These are phyloP conservation scores for Drosophila biarmipes DNA, from an alignment of 1,140 invertebrate genomes.

Conservation along the genomic window DNA sequence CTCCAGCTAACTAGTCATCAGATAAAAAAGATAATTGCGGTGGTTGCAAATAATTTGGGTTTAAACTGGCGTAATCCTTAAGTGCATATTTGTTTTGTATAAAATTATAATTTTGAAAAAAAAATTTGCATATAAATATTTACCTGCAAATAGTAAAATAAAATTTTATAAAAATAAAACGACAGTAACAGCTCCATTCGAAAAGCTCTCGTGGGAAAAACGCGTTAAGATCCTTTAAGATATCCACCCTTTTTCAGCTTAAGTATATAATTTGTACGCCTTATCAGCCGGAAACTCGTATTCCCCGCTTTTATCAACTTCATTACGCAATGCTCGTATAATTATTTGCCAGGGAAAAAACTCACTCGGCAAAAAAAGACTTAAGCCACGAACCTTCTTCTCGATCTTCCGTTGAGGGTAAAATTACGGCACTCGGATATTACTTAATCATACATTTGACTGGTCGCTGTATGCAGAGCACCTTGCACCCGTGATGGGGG, in stretches of 20 bases:
- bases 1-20: background rate
- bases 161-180: background rate
- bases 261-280: conserved; percentile 46
- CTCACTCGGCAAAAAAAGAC: conserved; percentile 55
- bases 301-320: conserved; percentile 37
- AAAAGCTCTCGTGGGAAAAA: conserved; percentile 1
- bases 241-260: conserved; percentile 28
- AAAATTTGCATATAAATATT: background rate
- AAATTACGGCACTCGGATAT: conserved; percentile 55
- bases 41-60: background rate
- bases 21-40: conserved; percentile 2
- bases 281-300: conserved; percentile 47
- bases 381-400: conserved; percentile 64
- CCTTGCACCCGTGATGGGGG: conserved; percentile 63
- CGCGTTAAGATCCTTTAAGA: conserved; percentile 23
- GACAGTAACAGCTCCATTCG: conserved; percentile 8
- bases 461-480: conserved; percentile 33
- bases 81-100: background rate
- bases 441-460: conserved; percentile 71
- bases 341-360: conserved; percentile 33
- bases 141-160: background rate
- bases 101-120: background rate
- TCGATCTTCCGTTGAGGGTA: conserved; percentile 25
- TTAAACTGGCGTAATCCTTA: background rate
- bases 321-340: conserved; percentile 50